Conservation (phyloP, 2,797 vertebrate genomes). For the Dendrocincla tyrannina region DNA sequence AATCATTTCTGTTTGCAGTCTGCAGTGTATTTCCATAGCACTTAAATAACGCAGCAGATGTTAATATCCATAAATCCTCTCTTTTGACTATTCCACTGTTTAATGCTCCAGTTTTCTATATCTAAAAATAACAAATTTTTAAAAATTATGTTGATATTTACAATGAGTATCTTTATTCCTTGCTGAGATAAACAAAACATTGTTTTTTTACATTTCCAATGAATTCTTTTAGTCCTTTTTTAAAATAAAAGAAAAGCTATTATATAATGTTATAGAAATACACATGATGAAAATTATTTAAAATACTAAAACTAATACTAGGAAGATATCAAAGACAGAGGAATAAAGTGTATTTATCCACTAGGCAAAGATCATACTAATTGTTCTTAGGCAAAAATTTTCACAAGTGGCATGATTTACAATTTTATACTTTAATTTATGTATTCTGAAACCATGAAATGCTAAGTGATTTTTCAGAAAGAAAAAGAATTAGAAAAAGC, state of each 20-base stretch:
- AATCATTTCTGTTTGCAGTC: background rate
- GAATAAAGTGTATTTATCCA: background rate
- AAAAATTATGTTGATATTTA: background rate
- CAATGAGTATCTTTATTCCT: background rate
- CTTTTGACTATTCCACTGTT: background rate
- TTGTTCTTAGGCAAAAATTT: background rate
- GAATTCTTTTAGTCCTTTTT: background rate
- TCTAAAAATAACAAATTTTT: background rate
- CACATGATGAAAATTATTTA: background rate
- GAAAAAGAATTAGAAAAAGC: background rate
- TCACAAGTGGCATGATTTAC: background rate
- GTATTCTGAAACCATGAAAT: background rate
- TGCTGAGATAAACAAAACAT: background rate
- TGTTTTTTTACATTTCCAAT: background rate
- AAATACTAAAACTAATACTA: background rate
- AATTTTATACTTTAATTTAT: background rate
- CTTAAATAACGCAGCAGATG: background rate
- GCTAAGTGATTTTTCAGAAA: background rate
- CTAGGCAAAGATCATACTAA: background rate
- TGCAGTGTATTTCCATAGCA: background rate
- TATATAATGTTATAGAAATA: background rate
- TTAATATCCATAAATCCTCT: background rate
- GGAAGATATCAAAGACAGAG: background rate
- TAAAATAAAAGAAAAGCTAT: background rate
- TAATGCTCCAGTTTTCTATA: background rate